Conservation (phyloP, 2,113 vertebrate species). For the Siniperca chuatsi region DNA sequence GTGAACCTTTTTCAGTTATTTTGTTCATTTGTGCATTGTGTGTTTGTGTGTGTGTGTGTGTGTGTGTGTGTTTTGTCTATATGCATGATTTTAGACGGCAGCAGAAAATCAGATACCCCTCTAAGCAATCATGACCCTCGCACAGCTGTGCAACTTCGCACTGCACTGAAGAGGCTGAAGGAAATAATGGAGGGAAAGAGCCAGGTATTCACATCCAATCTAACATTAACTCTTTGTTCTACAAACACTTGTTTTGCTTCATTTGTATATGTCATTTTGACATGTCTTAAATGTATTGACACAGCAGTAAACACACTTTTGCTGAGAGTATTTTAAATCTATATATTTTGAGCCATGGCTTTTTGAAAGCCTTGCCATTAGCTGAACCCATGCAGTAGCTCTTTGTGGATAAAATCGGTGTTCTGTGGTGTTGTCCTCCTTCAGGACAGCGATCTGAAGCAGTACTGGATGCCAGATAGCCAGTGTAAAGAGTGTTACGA, state of each 20-base stretch:
- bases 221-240: background rate
- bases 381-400: background rate
- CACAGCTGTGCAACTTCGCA: conserved; percentile 96
- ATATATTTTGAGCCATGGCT: background rate
- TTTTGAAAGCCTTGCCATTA: background rate
- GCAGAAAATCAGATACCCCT: conserved; percentile 91
- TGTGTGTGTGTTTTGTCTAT: conserved; percentile 4
- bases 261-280: background rate
- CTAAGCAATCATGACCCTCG: conserved; percentile 95
- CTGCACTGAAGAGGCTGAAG: conserved; percentile 96
- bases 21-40: conserved; percentile 13
- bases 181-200: conserved; percentile 99
- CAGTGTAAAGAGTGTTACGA: conserved; percentile 99
- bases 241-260: background rate
- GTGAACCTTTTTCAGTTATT: background rate
- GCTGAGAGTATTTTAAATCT: background rate
- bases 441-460: conserved; percentile 98
- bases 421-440: background rate
- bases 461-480: conserved; percentile 99
- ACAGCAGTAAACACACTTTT: background rate
- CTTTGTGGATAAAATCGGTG: background rate
- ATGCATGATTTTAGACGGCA: conserved; percentile 84
- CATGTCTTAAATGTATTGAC: background rate
- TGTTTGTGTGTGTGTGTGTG: conserved; percentile 25
- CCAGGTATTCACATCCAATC: conserved; percentile 84